Evolutionary conservation across 2,797 vertebrate genomes (phyloP), one percentile per base, ranked within the genome.

Genomic region (Thamnophis elegans): DNA sequence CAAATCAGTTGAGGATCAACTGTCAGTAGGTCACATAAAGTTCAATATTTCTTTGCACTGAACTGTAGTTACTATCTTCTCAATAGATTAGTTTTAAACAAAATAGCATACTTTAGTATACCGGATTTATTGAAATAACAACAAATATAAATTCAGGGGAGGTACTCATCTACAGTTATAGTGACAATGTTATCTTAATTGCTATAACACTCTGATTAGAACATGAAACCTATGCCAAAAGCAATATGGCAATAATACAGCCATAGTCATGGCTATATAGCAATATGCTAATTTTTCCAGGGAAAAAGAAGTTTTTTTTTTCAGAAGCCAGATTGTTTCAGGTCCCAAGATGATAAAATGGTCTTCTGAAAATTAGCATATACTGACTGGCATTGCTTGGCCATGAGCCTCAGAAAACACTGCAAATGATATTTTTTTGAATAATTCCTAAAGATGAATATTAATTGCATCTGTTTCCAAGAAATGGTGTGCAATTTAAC

Each of bases 381-480:
- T 96, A 85, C 3, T 95, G 94, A 93, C 93, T 96, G 93, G 89
- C 68, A 93, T 93, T 93, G 95, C 97, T 96, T 97, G 96, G 94
- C 96, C 96, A 85, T 89, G 62, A 97, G 91, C 32, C 95, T 87
- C 91, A 97, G 92, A 96, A 96, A 97, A 97, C 94, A 93, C 91
- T 96, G 92, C 96, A 97, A 97, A 96, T 95, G 96, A 96, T 97
- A 97, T 96, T 97, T 97, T 36, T 51, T 96, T 97, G 94, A 95
- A 95, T 96, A 96, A 93, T 91, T 97, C 97, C 95, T 96, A 96
- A 97, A 97, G 87, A 28, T 94, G 94, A 97, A 95, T 97, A 97
- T 97, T 97, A 95, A 97, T 97, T 97, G 91, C 95, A 97, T 96
- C 95, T 97, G 95, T 97, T 97, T 97, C 95, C 94, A 96, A 96